A percentile compares a stretch with the other conserved stretches of the same genome.
Evolutionary conservation across 2,888 invertebrate species (phyloP).

Genomic region (Acleris cristana): DNA sequence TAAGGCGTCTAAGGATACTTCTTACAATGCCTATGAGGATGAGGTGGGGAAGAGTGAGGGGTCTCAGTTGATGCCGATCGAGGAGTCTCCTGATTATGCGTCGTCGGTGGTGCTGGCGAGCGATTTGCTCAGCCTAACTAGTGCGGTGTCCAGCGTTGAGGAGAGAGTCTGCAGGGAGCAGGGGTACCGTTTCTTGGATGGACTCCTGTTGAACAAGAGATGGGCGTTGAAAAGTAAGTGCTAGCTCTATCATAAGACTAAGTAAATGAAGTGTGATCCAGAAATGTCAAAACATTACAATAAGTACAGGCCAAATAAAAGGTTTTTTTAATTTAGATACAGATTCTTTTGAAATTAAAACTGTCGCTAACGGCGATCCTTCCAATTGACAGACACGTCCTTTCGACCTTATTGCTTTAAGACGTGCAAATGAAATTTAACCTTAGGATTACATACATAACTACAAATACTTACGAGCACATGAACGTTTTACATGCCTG

Average conservation of each 20-base stretch:
- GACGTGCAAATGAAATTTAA: too few relatives aligned
- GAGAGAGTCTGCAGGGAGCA: constrained; percentile 78
- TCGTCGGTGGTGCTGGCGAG: constrained; percentile 77
- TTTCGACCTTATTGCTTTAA: too few relatives aligned
- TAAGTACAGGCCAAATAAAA: too few relatives aligned
- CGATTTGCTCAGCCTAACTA: constrained; percentile 75
- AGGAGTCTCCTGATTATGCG: constrained; percentile 77
- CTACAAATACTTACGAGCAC: too few relatives aligned
- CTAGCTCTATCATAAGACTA: neutral
- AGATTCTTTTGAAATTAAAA: too few relatives aligned
- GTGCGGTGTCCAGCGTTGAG: constrained; percentile 75
- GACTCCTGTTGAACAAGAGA: constrained; percentile 75
- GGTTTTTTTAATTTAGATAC: too few relatives aligned
- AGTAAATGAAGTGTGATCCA: neutral
- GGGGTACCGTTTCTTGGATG: constrained; percentile 75
- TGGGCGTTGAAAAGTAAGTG: constrained; percentile 85
- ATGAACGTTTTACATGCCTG: too few relatives aligned
- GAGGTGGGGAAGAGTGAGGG: constrained; percentile 46
- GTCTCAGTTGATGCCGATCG: constrained; percentile 59
- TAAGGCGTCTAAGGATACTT: constrained; percentile 40
- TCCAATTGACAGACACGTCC: too few relatives aligned
- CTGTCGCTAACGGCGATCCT: too few relatives aligned
- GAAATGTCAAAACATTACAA: neutral
- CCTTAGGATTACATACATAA: too few relatives aligned
- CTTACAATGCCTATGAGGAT: constrained; percentile 54